These are phyloP conservation scores for Dolichotis patagonum DNA, from an alignment of 2,113 vertebrate species.

Conservation along the genomic window DNA sequence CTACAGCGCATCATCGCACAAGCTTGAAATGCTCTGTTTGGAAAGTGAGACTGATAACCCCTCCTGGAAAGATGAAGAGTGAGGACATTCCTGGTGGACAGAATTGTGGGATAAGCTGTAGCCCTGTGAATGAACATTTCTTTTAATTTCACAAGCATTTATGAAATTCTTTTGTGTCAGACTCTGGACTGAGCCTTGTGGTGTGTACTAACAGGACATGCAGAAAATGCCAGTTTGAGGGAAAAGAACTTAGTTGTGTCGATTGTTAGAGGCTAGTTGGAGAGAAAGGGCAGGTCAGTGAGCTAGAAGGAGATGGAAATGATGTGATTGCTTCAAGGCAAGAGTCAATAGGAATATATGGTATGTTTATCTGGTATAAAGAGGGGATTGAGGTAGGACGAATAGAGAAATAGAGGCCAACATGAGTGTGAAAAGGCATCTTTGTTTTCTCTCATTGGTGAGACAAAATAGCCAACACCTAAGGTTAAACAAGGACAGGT, in stretches of 20 bases:
- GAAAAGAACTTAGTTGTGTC: background rate
- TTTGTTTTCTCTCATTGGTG: background rate
- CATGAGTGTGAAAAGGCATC: background rate
- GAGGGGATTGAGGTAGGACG: too few species aligned
- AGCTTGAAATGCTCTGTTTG: background rate
- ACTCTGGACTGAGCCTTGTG: background rate
- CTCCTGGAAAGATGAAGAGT: background rate
- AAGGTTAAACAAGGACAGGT: background rate
- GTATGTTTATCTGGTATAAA: background rate
- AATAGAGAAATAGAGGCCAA: background rate
- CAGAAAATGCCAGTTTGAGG: background rate
- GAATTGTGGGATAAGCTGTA: background rate
- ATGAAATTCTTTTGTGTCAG: background rate
- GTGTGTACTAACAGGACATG: background rate
- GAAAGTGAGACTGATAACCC: background rate
- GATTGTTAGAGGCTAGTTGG: background rate
- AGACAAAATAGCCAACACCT: background rate
- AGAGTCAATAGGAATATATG: background rate
- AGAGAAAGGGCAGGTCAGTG: background rate
- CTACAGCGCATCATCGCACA: background rate
- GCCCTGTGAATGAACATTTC: background rate
- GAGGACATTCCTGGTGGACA: background rate
- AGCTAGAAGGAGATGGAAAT: background rate
- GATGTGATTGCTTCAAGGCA: background rate
- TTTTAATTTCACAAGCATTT: background rate